These are phyloP conservation scores for Brachionus angularis DNA, from an alignment of 1,140 invertebrate species.

Conservation along the genomic window DNA sequence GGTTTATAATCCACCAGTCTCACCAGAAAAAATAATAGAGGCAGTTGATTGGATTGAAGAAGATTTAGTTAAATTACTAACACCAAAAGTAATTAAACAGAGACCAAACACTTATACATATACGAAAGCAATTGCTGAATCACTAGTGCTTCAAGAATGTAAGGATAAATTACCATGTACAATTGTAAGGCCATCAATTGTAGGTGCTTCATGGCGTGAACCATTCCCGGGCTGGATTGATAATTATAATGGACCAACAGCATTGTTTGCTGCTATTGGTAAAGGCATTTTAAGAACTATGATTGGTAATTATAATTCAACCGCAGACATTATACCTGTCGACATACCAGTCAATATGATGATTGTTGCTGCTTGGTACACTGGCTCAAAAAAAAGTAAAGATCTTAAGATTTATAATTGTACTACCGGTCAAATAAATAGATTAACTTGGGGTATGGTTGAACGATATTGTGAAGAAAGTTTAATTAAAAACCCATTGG, in stretches of 20 bases:
- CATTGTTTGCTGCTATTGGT: slow-evolving; percentile 57
- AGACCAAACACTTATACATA: slow-evolving; percentile 82
- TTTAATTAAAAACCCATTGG: slow-evolving; percentile 53
- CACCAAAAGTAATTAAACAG: slow-evolving; percentile 67
- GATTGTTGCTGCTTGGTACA: slow-evolving; percentile 73
- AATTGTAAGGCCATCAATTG: slow-evolving; percentile 82
- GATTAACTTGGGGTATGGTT: slow-evolving; percentile 45
- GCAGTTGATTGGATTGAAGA: slow-evolving; percentile 65
- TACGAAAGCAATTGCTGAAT: slow-evolving; percentile 75
- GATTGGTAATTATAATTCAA: slow-evolving; percentile 67
- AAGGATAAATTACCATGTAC: slow-evolving; percentile 68
- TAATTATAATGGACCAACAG: slow-evolving; percentile 55
- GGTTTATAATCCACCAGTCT: slow-evolving; percentile 79
- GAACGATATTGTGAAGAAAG: slow-evolving; percentile 45
- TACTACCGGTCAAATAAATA: slow-evolving; percentile 45
- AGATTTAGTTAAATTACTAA: slow-evolving; percentile 68
- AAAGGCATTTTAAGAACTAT: slow-evolving; percentile 80
- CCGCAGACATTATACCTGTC: slow-evolving; percentile 89
- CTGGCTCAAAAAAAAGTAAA: slow-evolving; percentile 62
- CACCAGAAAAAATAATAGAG: slow-evolving; percentile 82
- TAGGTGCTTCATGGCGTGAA: slow-evolving; percentile 80
- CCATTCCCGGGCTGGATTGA: slow-evolving; percentile 66
- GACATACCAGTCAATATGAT: slow-evolving; percentile 84
- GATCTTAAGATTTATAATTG: slow-evolving; percentile 42
- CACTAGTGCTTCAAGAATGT: slow-evolving; percentile 64